Evolutionary conservation across 1,140 invertebrate genomes (phyloP).

Genomic region (Camponotus vicinus): DNA sequence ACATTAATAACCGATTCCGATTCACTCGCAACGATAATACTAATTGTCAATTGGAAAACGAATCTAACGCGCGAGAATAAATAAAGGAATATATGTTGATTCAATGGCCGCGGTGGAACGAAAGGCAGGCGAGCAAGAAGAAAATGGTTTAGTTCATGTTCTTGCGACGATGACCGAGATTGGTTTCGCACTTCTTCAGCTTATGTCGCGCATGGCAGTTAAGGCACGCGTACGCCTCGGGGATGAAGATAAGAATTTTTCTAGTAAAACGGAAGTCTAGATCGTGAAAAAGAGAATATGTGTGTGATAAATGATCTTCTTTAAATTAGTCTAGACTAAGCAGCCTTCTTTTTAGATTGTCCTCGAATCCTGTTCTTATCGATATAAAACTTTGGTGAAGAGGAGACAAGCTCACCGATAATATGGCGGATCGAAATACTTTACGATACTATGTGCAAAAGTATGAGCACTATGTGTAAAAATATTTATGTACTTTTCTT

Average conservation of each 20-base stretch:
- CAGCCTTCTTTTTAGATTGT: slow-evolving; percentile 16
- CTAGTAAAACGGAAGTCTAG: slow-evolving; percentile 37
- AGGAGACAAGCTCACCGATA: background rate
- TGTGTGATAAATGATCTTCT: slow-evolving; percentile 57
- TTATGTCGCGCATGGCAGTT: slow-evolving; percentile 56
- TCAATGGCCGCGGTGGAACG: slow-evolving; percentile 50
- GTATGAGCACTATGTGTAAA: background rate
- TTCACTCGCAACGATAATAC: background rate
- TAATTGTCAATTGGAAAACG: slow-evolving; percentile 41
- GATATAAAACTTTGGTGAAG: background rate
- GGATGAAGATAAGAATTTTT: slow-evolving; percentile 64
- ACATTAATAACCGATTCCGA: slow-evolving; percentile 19
- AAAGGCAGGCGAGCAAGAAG: slow-evolving; percentile 47
- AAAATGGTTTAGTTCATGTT: slow-evolving; percentile 57
- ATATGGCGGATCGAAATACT: slow-evolving; percentile 4
- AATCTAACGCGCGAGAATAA: slow-evolving; percentile 6
- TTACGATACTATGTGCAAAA: background rate
- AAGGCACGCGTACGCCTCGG: slow-evolving; percentile 52
- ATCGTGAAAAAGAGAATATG: slow-evolving; percentile 44
- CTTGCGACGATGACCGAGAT: slow-evolving; percentile 58
- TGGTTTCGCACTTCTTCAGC: slow-evolving; percentile 50
- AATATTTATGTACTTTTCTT: background rate
- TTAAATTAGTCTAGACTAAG: slow-evolving; percentile 31
- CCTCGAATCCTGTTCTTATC: slow-evolving; percentile 17
- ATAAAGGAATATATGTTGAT: slow-evolving; percentile 53